Percentiles rank a stretch among this genome's conserved stretches.
These are phyloP conservation scores for Gopherus evgoodei DNA, from an alignment of 2,113 vertebrate species.

Conservation along the genomic window DNA sequence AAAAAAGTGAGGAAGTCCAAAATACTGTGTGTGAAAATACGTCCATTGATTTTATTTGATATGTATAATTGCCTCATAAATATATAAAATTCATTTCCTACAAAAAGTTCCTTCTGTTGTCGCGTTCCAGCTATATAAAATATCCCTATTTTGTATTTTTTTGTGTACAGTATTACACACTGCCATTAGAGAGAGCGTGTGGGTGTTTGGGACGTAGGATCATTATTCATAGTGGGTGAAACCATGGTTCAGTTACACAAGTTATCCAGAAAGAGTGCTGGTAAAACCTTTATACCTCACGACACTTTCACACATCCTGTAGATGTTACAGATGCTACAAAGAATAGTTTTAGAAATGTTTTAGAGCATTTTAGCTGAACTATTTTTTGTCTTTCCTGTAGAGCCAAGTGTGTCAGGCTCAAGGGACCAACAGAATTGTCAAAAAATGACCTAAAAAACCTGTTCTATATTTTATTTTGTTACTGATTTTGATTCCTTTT, in stretches of 20 bases:
- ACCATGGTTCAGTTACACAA: neutral
- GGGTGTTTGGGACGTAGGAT: neutral
- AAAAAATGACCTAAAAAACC: accelerated
- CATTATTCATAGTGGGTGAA: neutral
- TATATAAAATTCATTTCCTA: neutral
- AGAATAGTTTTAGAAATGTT: neutral
- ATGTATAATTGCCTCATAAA: neutral
- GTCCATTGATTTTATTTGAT: neutral
- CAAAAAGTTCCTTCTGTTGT: neutral
- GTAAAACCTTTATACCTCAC: accelerated
- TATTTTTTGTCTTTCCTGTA: neutral
- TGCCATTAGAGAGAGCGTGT: neutral
- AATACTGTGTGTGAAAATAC: neutral
- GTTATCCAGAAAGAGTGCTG: neutral
- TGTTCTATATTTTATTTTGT: neutral
- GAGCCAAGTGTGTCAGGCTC: accelerated
- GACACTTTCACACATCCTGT: accelerated
- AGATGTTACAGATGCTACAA: neutral
- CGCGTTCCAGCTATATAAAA: neutral
- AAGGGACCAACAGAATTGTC: neutral
- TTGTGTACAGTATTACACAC: neutral
- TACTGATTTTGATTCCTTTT: neutral
- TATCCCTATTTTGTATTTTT: neutral
- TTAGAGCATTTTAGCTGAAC: neutral
- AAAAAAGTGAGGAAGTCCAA: neutral